phyloP scores from a whole-genome alignment of 2,797 vertebrate genomes.

The Tarsius wallacei region DNA sequence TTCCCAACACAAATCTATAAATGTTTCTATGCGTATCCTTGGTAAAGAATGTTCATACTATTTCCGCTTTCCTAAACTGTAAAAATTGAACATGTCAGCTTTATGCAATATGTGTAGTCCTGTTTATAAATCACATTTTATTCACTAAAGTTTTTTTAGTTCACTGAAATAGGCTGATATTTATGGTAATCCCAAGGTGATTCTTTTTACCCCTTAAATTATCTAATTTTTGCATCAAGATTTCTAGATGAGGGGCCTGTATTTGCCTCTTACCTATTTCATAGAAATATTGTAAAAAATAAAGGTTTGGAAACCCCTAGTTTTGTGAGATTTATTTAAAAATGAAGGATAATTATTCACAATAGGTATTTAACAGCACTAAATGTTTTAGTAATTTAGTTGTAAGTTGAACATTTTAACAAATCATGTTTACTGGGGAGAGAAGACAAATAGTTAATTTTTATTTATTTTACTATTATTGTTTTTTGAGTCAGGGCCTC shows the following conservation, averaged over 20 bases:
- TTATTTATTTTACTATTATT: no score
- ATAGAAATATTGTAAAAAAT: constrained; percentile 26
- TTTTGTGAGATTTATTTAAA: constrained; percentile 56
- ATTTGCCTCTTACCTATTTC: constrained; percentile 31
- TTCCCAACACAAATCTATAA: not conserved
- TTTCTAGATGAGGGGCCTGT: not conserved
- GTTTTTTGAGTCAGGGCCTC: no score
- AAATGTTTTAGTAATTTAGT: constrained; percentile 28
- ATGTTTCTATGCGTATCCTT: not conserved
- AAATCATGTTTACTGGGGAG: constrained; percentile 28
- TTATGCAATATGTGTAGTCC: not conserved
- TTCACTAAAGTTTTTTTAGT: constrained; percentile 7
- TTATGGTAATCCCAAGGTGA: constrained; percentile 40
- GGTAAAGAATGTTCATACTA: not conserved
- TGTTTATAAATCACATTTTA: constrained; percentile 53
- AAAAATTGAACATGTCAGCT: not conserved
- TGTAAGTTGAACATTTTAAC: constrained; percentile 25
- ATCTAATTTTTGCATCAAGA: constrained; percentile 45
- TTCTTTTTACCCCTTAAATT: constrained; percentile 22
- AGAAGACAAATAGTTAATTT: constrained; percentile 36
- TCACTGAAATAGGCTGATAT: not conserved
- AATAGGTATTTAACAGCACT: not conserved
- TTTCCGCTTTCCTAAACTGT: not conserved
- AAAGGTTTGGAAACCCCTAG: constrained; percentile 20
- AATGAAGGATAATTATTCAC: constrained; percentile 12